These are phyloP conservation scores for Notiomystis cincta DNA, from an alignment of 2,113 vertebrate genomes.

Conservation along the genomic window DNA sequence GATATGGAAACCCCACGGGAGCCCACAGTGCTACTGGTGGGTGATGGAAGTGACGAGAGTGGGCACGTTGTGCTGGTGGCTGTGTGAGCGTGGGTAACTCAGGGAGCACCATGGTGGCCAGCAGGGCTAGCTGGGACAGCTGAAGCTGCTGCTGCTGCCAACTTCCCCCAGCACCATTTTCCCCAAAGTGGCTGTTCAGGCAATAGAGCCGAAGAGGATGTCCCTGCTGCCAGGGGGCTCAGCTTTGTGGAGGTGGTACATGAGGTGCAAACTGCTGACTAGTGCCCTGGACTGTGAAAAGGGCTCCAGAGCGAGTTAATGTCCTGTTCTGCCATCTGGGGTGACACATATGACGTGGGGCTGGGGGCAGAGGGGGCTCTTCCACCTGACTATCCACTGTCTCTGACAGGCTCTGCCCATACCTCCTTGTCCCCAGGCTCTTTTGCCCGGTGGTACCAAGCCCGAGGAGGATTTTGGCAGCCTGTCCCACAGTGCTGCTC, in stretches of 20 bases:
- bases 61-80: accelerated
- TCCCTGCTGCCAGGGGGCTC: accelerated
- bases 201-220: neutral
- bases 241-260: accelerated
- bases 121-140: neutral
- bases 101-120: accelerated
- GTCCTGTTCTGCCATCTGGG: accelerated
- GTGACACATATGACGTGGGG: accelerated
- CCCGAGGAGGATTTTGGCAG: neutral
- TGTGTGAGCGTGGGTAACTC: accelerated
- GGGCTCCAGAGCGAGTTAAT: neutral
- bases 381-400: accelerated
- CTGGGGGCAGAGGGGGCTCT: neutral
- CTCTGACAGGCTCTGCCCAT: neutral
- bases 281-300: neutral
- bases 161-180: accelerated
- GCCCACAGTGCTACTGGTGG: accelerated
- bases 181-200: too few relatives aligned
- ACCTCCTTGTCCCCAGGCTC: neutral
- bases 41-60: accelerated
- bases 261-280: neutral
- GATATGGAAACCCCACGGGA: accelerated
- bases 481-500: accelerated
- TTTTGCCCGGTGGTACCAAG: neutral
- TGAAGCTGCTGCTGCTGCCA: accelerated